Evolutionary conservation across 2,888 invertebrate genomes (phyloP), one percentile per base, ranked within the genome.

Genomic region (Tanytarsus gracilentus): DNA sequence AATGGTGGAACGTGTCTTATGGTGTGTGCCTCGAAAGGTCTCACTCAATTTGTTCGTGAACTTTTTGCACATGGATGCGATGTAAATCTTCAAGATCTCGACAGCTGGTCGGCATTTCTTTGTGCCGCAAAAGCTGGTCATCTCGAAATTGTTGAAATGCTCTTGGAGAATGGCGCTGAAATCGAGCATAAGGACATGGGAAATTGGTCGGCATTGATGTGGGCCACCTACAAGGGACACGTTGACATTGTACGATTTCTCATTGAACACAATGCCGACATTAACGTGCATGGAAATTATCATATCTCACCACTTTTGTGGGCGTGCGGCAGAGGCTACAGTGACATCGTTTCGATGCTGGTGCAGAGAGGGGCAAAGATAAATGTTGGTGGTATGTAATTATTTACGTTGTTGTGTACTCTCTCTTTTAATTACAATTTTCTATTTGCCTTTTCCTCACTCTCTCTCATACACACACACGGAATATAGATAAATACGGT

Each of bases 151-250:
- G 88, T 88, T 60, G 78, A 83, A 64, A 84, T 90, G 65, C 74
- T 98, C 49, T 71, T 96, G 62, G 91, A 93, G 67, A 86, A 88
- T 69, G 89, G 88, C 58, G 91, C 90, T 14, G 80, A 83, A 62
- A 79, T 95, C 62, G 93, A 96, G 69, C 88, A 92, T 63, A 81
- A 86, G 65, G 93, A 94, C 71, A 84, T 89, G 80, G 95, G 95
- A 65, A 94, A 93, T 33, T 99, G 98, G 98, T 89, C 95, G 3
- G 82, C 97, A 0, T 79, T 99, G 61, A 93, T 98, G 88, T 99
- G 98, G 98, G 92, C 95, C 0, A 83, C 92, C 7, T 99, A 99
- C 77, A 94, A 96, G 72, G 96, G 92, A 6, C 81, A 83, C 65
- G 80, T 83, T 27, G 83, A 87, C 33, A 81, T 89, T 63, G 94